Conservation (phyloP, 2,797 vertebrate species). For the Epinephelus malabaricus region DNA sequence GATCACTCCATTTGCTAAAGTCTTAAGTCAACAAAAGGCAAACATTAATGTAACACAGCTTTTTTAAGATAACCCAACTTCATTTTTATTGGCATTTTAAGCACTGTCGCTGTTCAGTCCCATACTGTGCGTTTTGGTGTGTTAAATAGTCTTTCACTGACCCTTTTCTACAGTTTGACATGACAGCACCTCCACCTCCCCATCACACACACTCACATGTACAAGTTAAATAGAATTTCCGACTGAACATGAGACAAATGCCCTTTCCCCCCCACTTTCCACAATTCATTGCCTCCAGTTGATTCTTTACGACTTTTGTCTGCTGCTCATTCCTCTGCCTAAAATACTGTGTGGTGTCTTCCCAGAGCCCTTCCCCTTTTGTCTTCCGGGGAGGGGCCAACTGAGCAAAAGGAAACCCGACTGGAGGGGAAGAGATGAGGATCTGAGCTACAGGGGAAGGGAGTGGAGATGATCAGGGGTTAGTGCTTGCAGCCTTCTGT, state of each 20-base stretch:
- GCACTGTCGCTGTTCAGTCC: neutral
- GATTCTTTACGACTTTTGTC: neutral
- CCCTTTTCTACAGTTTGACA: neutral
- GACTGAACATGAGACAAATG: neutral
- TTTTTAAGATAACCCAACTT: neutral
- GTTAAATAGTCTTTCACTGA: neutral
- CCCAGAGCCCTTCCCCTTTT: conserved; percentile 45
- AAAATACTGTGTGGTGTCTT: neutral
- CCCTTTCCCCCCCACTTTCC: neutral
- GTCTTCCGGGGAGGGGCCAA: conserved; percentile 56
- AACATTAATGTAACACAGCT: neutral
- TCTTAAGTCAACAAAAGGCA: neutral
- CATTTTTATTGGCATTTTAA: neutral
- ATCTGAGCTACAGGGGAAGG: conserved; percentile 42
- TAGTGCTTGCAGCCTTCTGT: conserved; percentile 9
- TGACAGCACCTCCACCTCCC: neutral
- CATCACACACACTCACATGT: neutral
- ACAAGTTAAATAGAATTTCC: neutral
- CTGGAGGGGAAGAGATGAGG: conserved; percentile 41
- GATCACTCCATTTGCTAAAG: neutral
- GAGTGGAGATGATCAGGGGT: conserved; percentile 14
- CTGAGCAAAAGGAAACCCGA: conserved; percentile 43
- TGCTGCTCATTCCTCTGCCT: conserved; percentile 6
- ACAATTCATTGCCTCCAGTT: neutral
- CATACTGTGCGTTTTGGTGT: too few species aligned